Percentiles rank a stretch among this genome's conserved stretches.
These are phyloP conservation scores for Plagodis dolabraria DNA, from an alignment of 2,888 invertebrate genomes.

Conservation along the genomic window DNA sequence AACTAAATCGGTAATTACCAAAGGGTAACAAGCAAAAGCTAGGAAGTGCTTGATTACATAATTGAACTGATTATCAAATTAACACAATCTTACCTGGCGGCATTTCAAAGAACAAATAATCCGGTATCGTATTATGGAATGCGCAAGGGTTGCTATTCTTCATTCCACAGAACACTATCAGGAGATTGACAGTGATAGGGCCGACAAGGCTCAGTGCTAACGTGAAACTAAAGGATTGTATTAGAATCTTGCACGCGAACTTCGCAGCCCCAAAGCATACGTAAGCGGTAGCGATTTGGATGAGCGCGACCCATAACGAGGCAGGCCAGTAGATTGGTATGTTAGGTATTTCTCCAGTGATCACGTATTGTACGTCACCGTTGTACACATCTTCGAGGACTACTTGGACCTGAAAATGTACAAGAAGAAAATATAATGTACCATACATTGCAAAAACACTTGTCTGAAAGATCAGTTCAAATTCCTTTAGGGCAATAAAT, in stretches of 20 bases:
- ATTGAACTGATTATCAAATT: too few relatives aligned
- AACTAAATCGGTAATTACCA: too few relatives aligned
- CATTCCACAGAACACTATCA: constrained; percentile 87
- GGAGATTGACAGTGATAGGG: constrained; percentile 89
- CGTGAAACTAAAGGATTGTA: constrained; percentile 94
- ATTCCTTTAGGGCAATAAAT: too few relatives aligned
- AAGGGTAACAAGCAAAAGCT: too few relatives aligned
- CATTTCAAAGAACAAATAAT: constrained; percentile 94
- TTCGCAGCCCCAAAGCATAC: constrained; percentile 88
- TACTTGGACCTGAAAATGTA: constrained; percentile 72
- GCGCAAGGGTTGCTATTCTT: constrained; percentile 88
- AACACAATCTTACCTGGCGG: constrained; percentile 81
- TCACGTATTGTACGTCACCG: constrained; percentile 64
- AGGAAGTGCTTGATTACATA: too few relatives aligned
- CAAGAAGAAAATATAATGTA: too few relatives aligned
- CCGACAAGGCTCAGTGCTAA: constrained; percentile 92
- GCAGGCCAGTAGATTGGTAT: constrained; percentile 64
- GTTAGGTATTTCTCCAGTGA: constrained; percentile 58
- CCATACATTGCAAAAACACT: too few relatives aligned
- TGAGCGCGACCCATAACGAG: constrained; percentile 85
- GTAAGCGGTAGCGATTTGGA: constrained; percentile 88
- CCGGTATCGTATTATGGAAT: constrained; percentile 88
- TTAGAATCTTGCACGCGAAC: constrained; percentile 94
- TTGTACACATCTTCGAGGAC: constrained; percentile 62
- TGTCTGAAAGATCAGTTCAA: too few relatives aligned